Conservation (phyloP, 2,888 invertebrate genomes). For the Drosophila meridionalis region DNA sequence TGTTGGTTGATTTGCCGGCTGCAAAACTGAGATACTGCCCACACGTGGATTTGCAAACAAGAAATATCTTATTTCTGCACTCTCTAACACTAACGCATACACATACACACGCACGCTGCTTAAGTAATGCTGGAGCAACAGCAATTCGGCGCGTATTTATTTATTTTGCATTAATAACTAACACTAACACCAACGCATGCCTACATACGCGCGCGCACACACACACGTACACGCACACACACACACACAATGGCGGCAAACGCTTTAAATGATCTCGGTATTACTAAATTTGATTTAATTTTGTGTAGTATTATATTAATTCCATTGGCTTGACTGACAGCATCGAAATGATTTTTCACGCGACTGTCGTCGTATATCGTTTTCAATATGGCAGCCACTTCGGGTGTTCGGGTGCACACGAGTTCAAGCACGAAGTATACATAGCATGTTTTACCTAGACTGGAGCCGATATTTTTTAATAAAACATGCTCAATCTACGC, state of each 20-base stretch:
- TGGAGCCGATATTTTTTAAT: constrained; percentile 38
- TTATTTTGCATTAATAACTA: constrained; percentile 25
- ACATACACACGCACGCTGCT: constrained; percentile 2
- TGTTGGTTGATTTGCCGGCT: constrained; percentile 22
- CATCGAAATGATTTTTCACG: constrained; percentile 63
- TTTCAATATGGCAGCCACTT: constrained; percentile 78
- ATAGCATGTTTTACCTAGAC: constrained; percentile 41
- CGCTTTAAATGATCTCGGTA: constrained; percentile 23
- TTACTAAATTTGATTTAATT: not conserved
- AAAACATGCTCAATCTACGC: constrained; percentile 5
- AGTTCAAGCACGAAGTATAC: constrained; percentile 50
- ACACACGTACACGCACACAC: not conserved
- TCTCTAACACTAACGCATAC: constrained; percentile 13
- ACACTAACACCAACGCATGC: constrained; percentile 27
- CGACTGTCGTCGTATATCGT: constrained; percentile 45
- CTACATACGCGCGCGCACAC: not conserved
- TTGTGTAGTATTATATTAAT: not conserved
- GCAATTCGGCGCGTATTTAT: constrained; percentile 49
- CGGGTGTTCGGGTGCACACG: constrained; percentile 70
- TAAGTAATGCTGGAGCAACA: constrained; percentile 27
- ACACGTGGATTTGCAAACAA: constrained; percentile 43
- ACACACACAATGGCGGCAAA: not conserved
- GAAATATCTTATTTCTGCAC: constrained; percentile 7
- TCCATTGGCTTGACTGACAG: constrained; percentile 7
- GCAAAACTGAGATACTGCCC: not conserved